Base-by-base conservation (phyloP, 2,888 invertebrate genomes). In the Lissonota sp. region DNA sequence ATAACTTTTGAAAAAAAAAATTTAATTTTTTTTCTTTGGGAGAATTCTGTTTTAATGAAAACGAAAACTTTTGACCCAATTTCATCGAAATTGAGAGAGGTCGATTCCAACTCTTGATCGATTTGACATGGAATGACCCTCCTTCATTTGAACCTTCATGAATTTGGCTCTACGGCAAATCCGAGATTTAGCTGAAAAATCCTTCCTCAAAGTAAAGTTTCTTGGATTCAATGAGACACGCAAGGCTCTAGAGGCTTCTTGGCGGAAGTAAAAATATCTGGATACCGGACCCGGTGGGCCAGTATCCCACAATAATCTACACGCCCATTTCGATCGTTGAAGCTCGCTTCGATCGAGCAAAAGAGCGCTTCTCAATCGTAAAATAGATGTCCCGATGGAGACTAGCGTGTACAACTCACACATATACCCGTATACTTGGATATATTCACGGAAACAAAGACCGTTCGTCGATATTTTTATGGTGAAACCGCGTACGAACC, bases 391-490 rank as follows among this genome's bases (percentile, higher is more conserved):
- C 69, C 58, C 16, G 58, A 44, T 2, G 42, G 51, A 66, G 66
- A 71, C 40, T 42, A 26, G 42, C 14, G 63, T 39, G 49, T 49
- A 16, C 44, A 49, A 49, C 12, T n/a, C 6, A 44, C 10, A 63
- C 26, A 8, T 5, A 26, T 10, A 46, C n/a, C n/a, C 6, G n/a
- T 26, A 37, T n/a, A 49, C 26, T 16, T 46, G 6, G 5, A 12
- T 46, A 40, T 44, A 10, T 53, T 62, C 70, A 72, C 71, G 40
- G 67, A 37, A 62, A 76, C 70, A 72, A 76, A 72, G 67, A 76
- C 37, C 44, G 67, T 70, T 71, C 39, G 81, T 75, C 79, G 75
- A 82, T 26, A 26, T 82, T 82, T n/a, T 82, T 82, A 82, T 82
- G 74, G 78, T 62, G 70, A 79, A 83, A 75, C 79, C 81, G 26